Evolutionary conservation across 1,140 invertebrate genomes (phyloP).

Genomic region (Megathymus violae): DNA sequence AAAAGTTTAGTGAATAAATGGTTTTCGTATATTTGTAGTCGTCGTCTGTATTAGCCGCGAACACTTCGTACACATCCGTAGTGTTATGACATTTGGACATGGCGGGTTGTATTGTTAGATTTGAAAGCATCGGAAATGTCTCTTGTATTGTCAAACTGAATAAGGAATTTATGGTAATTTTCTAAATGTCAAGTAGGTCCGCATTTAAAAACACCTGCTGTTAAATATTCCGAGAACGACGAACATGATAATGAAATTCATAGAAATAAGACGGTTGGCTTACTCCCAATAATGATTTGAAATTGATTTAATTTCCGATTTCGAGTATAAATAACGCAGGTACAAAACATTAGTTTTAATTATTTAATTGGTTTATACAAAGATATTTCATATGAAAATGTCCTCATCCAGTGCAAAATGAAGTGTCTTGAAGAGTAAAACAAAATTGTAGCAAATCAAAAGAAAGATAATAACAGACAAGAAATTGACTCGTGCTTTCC

Average conservation of each 20-base stretch:
- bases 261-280: background rate
- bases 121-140: constrained; percentile 36
- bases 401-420: too few relatives aligned
- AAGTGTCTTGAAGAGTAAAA: too few relatives aligned
- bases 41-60: constrained; percentile 32
- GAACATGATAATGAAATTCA: background rate
- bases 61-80: constrained; percentile 28
- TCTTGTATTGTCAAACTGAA: constrained; percentile 29
- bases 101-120: constrained; percentile 24
- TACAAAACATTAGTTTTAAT: too few relatives aligned
- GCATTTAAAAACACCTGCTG: constrained; percentile 5
- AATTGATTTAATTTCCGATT: background rate
- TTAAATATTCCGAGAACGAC: constrained; percentile 7
- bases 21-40: constrained; percentile 36
- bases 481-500: too few relatives aligned
- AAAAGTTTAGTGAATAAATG: constrained; percentile 37
- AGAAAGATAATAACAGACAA: too few relatives aligned
- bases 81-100: constrained; percentile 44
- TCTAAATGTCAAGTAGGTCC: constrained; percentile 16
- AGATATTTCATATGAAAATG: too few relatives aligned
- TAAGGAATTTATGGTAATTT: constrained; percentile 34
- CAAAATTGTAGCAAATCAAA: background rate
- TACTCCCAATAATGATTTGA: background rate
- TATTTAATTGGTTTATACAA: too few relatives aligned
- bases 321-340: background rate